Evolutionary conservation across 2,797 vertebrate species (phyloP), one percentile per base, ranked within the genome.

Genomic region (Myotis daubentonii): DNA sequence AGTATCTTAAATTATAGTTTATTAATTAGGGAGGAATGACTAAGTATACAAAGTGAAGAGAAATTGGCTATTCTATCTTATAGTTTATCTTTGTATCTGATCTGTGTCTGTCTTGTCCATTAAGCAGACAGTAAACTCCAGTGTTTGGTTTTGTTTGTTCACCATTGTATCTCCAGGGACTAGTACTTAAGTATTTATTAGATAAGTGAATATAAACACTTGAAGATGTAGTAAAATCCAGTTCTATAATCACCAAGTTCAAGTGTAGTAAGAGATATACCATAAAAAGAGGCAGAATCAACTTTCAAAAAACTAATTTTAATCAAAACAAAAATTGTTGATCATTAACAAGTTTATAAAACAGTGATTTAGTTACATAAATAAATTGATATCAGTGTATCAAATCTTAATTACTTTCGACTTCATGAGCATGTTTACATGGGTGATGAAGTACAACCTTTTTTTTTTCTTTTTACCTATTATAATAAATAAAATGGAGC

Each of bases 321-420:
- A 99, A 99, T 99, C 98, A 99, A 99, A 99, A 99, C 98, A 99
- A 99, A 99, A 99, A 99, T 98, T 98, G 99, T 99, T 99, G 99
- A 99, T 99, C 99, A 99, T 98, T 99, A 99, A 99, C 99, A 99
- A 99, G 99, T 99, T 99, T 99, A 99, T 99, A 99, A 99, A 99
- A 99, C 99, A 99, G 99, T 99, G 99, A 99, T 99, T 99, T 99
- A 99, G 99, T 99, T 99, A 99, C 99, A 99, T 99, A 99, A 99
- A 99, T 99, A 99, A 99, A 99, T 99, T 98, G 99, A 99, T 99
- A 99, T 99, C 99, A 99, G 98, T 99, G 99, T 99, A 99, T 99
- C 99, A 99, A 99, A 99, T 99, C 98, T 99, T 99, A 99, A 99
- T 99, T 98, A 98, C 98, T 98, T 99, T 99, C 98, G 99, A 99